Conservation (phyloP, 2,113 vertebrate genomes). For the Hystrix cristata region DNA sequence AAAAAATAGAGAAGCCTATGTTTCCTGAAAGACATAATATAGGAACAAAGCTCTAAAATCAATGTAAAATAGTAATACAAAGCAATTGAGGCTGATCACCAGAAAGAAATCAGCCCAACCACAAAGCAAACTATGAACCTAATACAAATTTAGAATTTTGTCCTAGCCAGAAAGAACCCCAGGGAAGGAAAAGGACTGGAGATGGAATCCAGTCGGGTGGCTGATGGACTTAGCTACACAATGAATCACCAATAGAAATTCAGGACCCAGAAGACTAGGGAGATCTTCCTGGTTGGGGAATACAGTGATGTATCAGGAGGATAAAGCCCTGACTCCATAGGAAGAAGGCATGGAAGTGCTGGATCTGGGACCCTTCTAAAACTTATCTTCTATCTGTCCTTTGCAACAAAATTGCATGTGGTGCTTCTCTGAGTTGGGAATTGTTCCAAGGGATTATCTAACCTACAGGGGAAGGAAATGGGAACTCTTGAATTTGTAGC, state of each 20-base stretch:
- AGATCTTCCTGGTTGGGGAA: not conserved
- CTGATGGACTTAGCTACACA: not conserved
- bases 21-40: not conserved
- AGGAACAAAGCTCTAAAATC: not conserved
- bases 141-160: not conserved
- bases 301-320: not conserved
- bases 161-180: not conserved
- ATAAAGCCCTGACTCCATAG: not conserved
- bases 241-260: not conserved
- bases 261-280: not conserved
- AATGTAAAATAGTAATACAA: not conserved
- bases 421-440: not conserved
- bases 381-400: not conserved
- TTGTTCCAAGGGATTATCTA: not conserved
- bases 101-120: not conserved
- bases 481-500: not conserved
- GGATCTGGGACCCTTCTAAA: not conserved
- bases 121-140: not conserved
- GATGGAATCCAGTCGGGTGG: not conserved
- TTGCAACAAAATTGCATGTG: not conserved
- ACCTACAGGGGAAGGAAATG: not conserved
- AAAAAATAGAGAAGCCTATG: not conserved
- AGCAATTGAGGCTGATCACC: not conserved
- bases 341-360: not conserved
- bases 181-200: not conserved